A percentile compares a stretch with the other conserved stretches of the same genome.
Conservation (phyloP, 1,140 invertebrate genomes). For the Euura lappo region DNA sequence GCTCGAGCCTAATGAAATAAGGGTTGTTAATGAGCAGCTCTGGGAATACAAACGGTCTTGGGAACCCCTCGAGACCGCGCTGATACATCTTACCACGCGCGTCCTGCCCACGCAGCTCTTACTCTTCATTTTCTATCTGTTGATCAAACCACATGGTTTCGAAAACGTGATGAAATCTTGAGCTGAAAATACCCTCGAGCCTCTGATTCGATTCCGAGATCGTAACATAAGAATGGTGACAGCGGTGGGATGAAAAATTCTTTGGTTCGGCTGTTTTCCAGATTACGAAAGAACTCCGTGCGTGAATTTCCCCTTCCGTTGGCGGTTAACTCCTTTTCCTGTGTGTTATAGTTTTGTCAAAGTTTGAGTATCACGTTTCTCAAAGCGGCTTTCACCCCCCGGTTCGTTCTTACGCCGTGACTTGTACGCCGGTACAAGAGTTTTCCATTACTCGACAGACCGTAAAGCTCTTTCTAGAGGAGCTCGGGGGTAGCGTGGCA, state of each 20-base stretch:
- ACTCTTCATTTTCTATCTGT: constrained; percentile 5
- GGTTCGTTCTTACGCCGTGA: background rate
- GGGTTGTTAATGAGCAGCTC: constrained; percentile 46
- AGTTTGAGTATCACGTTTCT: background rate
- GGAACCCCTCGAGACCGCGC: constrained; percentile 35
- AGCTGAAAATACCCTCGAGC: background rate
- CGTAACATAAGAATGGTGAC: background rate
- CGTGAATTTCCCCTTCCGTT: too few relatives aligned
- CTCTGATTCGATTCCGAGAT: background rate
- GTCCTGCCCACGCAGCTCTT: constrained; percentile 11
- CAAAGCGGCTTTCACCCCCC: background rate
- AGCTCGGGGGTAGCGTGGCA: background rate
- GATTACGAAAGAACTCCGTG: background rate
- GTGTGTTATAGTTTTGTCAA: too few relatives aligned
- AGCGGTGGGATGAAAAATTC: background rate
- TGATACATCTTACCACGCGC: constrained; percentile 33
- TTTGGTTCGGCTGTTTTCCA: background rate
- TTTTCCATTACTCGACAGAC: constrained; percentile 7
- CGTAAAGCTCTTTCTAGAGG: background rate
- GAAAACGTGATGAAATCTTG: background rate
- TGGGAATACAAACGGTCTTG: constrained; percentile 24
- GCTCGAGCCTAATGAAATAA: constrained; percentile 44
- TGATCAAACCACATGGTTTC: too few relatives aligned
- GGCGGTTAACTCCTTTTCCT: too few relatives aligned
- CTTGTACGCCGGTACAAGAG: background rate